These are phyloP conservation scores for Leucoma salicis DNA, from an alignment of 2,888 invertebrate species.

Conservation along the genomic window DNA sequence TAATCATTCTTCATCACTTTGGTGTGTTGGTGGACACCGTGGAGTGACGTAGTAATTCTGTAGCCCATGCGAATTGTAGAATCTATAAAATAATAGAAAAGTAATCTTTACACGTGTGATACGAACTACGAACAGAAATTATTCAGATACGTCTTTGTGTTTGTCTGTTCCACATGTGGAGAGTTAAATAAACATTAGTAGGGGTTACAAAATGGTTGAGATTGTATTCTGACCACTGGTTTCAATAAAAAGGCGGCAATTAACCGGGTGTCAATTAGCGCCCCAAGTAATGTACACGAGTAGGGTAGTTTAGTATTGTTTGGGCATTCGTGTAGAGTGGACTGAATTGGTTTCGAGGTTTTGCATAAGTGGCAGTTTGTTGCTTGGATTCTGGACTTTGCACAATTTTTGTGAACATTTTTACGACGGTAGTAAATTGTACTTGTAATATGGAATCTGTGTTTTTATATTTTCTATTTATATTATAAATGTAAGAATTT, in stretches of 20 bases:
- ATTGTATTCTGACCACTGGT: conserved; percentile 16
- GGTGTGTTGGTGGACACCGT: no score
- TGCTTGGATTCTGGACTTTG: not conserved
- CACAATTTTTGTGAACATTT: not conserved
- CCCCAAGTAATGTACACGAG: conserved; percentile 21
- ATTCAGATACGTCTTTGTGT: no score
- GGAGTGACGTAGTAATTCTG: no score
- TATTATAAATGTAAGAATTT: no score
- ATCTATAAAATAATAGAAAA: no score
- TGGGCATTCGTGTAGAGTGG: conserved; percentile 10
- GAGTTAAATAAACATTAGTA: not conserved
- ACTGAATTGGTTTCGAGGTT: conserved; percentile 10
- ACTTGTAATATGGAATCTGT: no score
- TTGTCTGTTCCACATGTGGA: not conserved
- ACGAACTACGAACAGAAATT: no score
- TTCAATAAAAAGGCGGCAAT: conserved; percentile 35
- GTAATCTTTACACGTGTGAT: no score
- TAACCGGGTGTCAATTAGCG: conserved; percentile 33
- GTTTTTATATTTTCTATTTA: no score
- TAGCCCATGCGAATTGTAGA: no score
- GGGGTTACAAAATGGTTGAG: not conserved
- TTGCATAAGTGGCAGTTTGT: conserved; percentile 6
- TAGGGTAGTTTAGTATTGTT: conserved; percentile 19
- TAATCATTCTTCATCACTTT: no score
- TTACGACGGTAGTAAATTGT: not conserved